Conservation (phyloP, 2,797 vertebrate species). For the Hydrocynus forskahlii region DNA sequence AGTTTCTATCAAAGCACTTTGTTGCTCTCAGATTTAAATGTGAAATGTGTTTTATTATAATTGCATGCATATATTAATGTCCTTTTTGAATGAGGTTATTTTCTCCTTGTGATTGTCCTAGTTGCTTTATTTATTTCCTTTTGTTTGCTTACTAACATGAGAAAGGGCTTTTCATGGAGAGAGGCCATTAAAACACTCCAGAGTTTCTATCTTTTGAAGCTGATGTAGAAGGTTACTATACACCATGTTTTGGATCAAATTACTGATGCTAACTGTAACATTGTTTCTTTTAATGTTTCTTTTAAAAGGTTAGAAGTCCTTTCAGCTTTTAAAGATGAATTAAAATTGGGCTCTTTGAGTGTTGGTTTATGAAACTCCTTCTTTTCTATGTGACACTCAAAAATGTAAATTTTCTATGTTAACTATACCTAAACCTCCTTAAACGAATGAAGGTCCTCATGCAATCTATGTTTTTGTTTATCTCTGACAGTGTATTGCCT, state of each 20-base stretch:
- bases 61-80: slow-evolving; percentile 73
- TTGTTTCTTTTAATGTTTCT: slow-evolving; percentile 45
- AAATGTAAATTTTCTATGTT: slow-evolving; percentile 16
- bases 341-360: slow-evolving; percentile 38
- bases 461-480: slow-evolving; percentile 36
- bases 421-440: background rate
- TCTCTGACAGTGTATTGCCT: slow-evolving; percentile 48
- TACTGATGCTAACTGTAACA: slow-evolving; percentile 58
- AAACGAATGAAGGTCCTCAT: slow-evolving; percentile 8
- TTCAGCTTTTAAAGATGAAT: slow-evolving; percentile 45
- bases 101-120: slow-evolving; percentile 53
- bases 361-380: slow-evolving; percentile 17
- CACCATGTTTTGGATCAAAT: slow-evolving; percentile 63
- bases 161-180: slow-evolving; percentile 56
- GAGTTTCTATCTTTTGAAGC: slow-evolving; percentile 51
- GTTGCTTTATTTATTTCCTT: slow-evolving; percentile 48
- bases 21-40: slow-evolving; percentile 92
- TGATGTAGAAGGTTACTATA: slow-evolving; percentile 67
- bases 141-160: slow-evolving; percentile 27
- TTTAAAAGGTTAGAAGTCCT: slow-evolving; percentile 35
- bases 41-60: slow-evolving; percentile 79
- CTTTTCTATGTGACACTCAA: slow-evolving; percentile 6
- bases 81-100: slow-evolving; percentile 66
- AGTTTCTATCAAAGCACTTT: slow-evolving; percentile 94
- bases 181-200: slow-evolving; percentile 53